Base-by-base conservation (phyloP, 2,888 invertebrate species). In the Rhimphoctona megacephalus region DNA sequence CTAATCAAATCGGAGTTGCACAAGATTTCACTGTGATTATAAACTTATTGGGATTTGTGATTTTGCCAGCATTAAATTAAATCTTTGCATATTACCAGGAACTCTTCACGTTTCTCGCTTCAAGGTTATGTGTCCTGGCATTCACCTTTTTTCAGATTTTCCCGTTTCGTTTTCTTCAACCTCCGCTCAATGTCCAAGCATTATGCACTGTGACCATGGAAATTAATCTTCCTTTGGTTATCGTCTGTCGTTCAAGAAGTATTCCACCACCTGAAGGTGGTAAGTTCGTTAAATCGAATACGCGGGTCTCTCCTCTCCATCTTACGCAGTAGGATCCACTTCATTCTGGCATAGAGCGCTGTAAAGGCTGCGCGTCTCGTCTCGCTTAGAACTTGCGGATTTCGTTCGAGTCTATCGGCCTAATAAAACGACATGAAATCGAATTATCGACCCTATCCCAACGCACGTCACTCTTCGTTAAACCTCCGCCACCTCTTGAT, bases 251-350 rank as follows among this genome's bases (percentile, higher is more conserved):
- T 89, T 92, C 91, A 92, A 90, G 92, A 92, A 74, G 90, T 90
- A 87, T 90, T 91, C 91, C 91, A 91, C 92, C 92, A 90, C 89
- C 91, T 90, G 83, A 89, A 90, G 85, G 86, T 88, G 89, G 88
- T 91, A 87, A 91, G 85, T 78, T 90, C 89, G 89, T 89, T 89
- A 89, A 88, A 85, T 79, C 90, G 90, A 87, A 90, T 88, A 87
- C 90, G 89, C 80, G 90, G 91, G 89, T 90, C 87, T 89, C 90
- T 89, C 88, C 89, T 91, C 91, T 91, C 91, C 89, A 89, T 90
- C 89, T 87, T 90, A 79, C 89, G 91, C 79, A 87, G 84, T 77
- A 85, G 86, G 85, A 87, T 89, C 83, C 89, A 90, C 92, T 89
- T 91, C 92, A 92, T 92, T 88, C 87, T 89, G 87, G 88, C 86